Evolutionary conservation across 1,140 invertebrate species (phyloP).

Genomic region (Pachyrhynchus sulphureomaculatus): DNA sequence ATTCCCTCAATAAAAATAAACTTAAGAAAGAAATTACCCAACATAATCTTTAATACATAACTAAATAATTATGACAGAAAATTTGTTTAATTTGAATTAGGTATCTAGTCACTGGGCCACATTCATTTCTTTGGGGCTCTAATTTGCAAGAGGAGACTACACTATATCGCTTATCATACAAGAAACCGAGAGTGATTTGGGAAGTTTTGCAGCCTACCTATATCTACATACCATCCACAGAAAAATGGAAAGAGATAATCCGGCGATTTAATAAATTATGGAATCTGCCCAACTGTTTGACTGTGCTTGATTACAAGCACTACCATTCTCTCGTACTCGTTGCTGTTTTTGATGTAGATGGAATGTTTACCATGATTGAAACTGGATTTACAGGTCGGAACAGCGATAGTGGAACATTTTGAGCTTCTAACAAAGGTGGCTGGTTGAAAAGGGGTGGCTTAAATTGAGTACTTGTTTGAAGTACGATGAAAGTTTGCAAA

Average conservation of each 20-base stretch:
- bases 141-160: conserved; percentile 12
- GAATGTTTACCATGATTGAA: conserved; percentile 47
- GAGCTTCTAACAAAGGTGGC: not conserved
- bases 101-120: conserved; percentile 1
- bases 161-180: conserved; percentile 8
- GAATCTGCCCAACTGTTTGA: conserved; percentile 28
- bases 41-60: not conserved
- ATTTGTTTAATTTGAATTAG: not conserved
- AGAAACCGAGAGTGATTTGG: conserved; percentile 17
- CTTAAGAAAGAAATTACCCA: not conserved
- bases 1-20: too few relatives aligned
- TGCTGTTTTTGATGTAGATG: conserved; percentile 11
- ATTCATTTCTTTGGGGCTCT: conserved; percentile 11
- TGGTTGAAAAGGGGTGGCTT: not conserved
- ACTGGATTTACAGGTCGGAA: conserved; percentile 43
- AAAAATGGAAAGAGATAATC: conserved; percentile 1
- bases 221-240: not conserved
- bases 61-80: not conserved
- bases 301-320: conserved; percentile 42
- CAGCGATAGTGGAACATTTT: conserved; percentile 40
- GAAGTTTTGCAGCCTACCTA: not conserved
- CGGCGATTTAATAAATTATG: conserved; percentile 4
- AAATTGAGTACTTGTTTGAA: not conserved
- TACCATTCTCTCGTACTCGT: conserved; percentile 32
- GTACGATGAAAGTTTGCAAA: not conserved